Evolutionary conservation across 2,797 vertebrate species (phyloP), one percentile per base, ranked within the genome.

Genomic region (Buceros bicornis): DNA sequence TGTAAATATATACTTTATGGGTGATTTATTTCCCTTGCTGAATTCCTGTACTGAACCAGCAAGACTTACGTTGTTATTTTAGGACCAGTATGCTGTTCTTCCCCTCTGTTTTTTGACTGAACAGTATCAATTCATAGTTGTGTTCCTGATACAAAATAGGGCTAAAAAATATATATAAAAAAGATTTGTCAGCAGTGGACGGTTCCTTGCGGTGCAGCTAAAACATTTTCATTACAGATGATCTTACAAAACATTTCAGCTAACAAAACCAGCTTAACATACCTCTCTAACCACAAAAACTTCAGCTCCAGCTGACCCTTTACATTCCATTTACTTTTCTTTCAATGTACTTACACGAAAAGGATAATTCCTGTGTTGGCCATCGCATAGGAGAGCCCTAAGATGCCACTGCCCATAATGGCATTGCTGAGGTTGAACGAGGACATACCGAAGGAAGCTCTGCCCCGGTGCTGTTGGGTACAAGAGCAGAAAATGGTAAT

Each of bases 371-470:
- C 99, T 0, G 99, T 99, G 98, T 99, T 99, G 70, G 99, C 99
- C 99, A 99, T 99, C 82, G 99, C 99, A 26, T 98, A 99, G 48
- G 99, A 99, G 73, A 99, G 97, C 56, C 99, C 99, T 88, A 99
- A 97, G 95, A 99, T 99, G 10, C 99, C 99, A 2, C 99, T 99
- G 95, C 99, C 99, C 99, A 99, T 99, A 94, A 99, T 99, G 95
- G 99, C 99, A 1, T 99, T 99, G 93, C 99, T 99, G 97, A 99
- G 97, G 96, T 99, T 99, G 97, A 99, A 99, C 1, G 99, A 98
- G 0, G 99, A 99, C 99, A 99, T 99, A 76, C 99, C 99, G 50
- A 99, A 99, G 15, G 99, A 99, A 17, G 98, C 97, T 85, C 99
- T 99, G 74, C 99, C 99, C 2, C 98, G 98, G 92, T 99, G 99